Conservation (phyloP, 2,113 vertebrate species). For the Atractosteus spatula region DNA sequence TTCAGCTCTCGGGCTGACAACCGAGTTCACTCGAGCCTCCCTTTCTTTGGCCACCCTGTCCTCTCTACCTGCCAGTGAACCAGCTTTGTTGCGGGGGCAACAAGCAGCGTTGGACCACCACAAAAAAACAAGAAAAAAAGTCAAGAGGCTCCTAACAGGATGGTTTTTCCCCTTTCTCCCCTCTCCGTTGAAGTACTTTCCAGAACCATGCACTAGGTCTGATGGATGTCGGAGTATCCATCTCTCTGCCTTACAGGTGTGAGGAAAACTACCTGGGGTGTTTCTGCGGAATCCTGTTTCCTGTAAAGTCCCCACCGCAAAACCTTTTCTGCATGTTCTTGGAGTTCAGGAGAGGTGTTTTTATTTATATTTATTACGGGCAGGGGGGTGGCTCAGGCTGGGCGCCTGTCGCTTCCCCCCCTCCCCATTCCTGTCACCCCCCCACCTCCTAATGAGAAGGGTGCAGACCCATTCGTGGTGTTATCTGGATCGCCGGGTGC, state of each 20-base stretch:
- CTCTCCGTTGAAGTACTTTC: conserved; percentile 20
- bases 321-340: conserved; percentile 15
- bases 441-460: conserved; percentile 47
- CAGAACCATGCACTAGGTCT: conserved; percentile 18
- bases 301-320: conserved; percentile 24
- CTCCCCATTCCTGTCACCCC: conserved; percentile 41
- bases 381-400: conserved; percentile 50
- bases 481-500: conserved; percentile 56
- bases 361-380: conserved; percentile 46
- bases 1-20: conserved; percentile 29
- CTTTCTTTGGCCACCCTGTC: conserved; percentile 13
- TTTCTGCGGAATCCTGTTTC: conserved; percentile 2
- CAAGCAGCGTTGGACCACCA: conserved; percentile 22
- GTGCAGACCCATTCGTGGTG: conserved; percentile 55
- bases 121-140: conserved; percentile 24
- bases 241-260: conserved; percentile 25
- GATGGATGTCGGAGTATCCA: conserved; percentile 1
- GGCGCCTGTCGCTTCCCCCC: conserved; percentile 33
- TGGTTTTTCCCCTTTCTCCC: conserved; percentile 22
- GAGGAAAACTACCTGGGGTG: conserved; percentile 1
- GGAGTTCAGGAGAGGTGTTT: conserved; percentile 11
- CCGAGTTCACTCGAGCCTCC: conserved; percentile 23
- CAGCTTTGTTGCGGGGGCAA: conserved; percentile 28
- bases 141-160: conserved; percentile 23
- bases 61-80: conserved; percentile 21